A percentile compares a stretch with the other conserved stretches of the same genome.
Conservation (phyloP, 2,113 vertebrate species). For the Corvus moneduloides region DNA sequence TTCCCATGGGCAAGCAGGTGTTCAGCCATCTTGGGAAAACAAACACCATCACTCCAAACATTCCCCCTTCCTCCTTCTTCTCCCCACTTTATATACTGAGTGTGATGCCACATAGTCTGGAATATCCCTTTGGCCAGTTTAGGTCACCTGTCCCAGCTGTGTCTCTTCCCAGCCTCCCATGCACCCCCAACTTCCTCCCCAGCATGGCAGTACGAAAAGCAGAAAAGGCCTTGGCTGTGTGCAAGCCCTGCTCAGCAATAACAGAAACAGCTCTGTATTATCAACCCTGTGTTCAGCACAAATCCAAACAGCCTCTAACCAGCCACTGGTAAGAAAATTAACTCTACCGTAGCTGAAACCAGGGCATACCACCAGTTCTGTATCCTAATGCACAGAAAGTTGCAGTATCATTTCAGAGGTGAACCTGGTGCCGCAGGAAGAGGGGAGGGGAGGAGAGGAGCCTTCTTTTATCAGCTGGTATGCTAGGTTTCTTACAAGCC, state of each 20-base stretch:
- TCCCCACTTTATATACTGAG: background rate
- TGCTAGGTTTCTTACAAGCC: background rate
- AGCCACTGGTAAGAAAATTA: background rate
- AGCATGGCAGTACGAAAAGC: background rate
- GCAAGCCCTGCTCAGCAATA: background rate
- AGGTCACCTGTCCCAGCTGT: background rate
- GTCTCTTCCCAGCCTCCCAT: background rate
- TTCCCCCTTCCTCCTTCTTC: background rate
- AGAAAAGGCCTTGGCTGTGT: background rate
- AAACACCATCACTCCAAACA: background rate
- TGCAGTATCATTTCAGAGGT: background rate
- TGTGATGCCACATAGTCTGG: background rate
- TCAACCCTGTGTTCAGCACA: background rate
- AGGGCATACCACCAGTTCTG: background rate
- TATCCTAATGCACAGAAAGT: background rate
- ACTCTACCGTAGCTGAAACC: background rate
- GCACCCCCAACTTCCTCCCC: no score
- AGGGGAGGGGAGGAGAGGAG: background rate
- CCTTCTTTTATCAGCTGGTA: background rate
- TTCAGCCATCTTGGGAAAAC: background rate
- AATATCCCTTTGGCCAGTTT: background rate
- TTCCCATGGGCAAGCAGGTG: background rate
- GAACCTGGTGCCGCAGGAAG: background rate
- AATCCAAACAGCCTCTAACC: background rate
- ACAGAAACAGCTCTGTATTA: background rate